Percentiles rank a stretch among this genome's conserved stretches.
Conservation (phyloP, 2,797 vertebrate genomes). For the Apodemus agrarius region DNA sequence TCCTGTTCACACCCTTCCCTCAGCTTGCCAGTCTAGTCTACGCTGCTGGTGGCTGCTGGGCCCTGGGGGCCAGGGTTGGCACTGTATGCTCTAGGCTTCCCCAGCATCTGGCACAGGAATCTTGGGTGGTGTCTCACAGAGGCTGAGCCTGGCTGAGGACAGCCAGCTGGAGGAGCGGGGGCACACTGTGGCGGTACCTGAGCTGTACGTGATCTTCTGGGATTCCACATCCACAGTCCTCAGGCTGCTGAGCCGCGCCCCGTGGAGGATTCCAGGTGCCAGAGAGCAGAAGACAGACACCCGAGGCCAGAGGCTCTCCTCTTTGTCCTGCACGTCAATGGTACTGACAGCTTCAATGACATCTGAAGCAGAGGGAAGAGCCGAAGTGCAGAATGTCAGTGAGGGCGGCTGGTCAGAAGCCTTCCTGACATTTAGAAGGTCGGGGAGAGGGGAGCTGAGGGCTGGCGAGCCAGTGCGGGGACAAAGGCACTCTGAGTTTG, state of each 20-base stretch:
- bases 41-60: neutral
- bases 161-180: neutral
- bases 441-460: neutral
- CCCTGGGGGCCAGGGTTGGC: neutral
- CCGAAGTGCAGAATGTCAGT: neutral
- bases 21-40: neutral
- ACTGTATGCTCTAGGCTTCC: neutral
- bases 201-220: slow-evolving; percentile 83
- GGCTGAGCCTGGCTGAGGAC: neutral
- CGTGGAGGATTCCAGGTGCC: slow-evolving; percentile 89
- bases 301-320: slow-evolving; percentile 82
- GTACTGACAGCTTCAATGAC: slow-evolving; percentile 87
- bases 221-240: slow-evolving; percentile 89
- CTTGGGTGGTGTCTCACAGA: accelerated
- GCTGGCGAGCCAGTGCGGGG: neutral
- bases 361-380: slow-evolving; percentile 73
- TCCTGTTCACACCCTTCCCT: accelerated
- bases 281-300: slow-evolving; percentile 83
- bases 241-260: slow-evolving; percentile 85
- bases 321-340: slow-evolving; percentile 76
- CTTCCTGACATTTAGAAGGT: neutral
- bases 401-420: neutral
- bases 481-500: neutral
- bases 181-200: slow-evolving; percentile 84
- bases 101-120: neutral